Conservation (phyloP, 2,113 vertebrate species). For the Jaculus jaculus region DNA sequence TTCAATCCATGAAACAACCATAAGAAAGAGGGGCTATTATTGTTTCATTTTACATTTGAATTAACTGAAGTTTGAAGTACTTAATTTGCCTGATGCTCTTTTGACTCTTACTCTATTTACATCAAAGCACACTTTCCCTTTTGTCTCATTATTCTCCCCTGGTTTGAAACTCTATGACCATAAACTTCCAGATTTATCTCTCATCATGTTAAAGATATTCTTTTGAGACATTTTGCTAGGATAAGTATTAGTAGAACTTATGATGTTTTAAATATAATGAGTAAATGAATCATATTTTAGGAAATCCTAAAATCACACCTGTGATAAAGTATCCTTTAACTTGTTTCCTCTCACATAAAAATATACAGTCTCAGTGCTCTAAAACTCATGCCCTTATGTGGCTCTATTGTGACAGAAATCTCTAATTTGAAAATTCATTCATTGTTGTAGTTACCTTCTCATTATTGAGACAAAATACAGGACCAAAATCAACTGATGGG, state of each 20-base stretch:
- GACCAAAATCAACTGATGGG: too few species aligned
- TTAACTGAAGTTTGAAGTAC: neutral
- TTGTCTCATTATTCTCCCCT: neutral
- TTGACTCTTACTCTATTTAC: neutral
- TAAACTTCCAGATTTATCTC: neutral
- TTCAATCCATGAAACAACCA: neutral
- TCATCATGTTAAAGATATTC: neutral
- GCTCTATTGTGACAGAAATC: neutral
- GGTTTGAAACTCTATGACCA: neutral
- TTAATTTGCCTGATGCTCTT: neutral
- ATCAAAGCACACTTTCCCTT: neutral
- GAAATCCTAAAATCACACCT: neutral
- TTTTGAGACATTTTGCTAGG: neutral
- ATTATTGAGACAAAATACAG: too few species aligned
- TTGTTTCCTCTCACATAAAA: too few species aligned
- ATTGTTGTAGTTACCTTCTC: too few species aligned
- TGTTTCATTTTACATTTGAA: neutral
- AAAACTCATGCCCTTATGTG: neutral
- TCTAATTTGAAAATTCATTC: neutral
- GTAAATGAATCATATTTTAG: neutral
- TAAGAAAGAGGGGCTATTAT: neutral
- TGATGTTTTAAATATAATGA: slow-evolving; percentile 2
- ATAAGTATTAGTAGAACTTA: neutral
- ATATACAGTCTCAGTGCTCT: neutral
- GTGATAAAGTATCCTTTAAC: too few species aligned